Base-by-base conservation (phyloP, 2,797 vertebrate genomes). In the Argentina silus region DNA sequence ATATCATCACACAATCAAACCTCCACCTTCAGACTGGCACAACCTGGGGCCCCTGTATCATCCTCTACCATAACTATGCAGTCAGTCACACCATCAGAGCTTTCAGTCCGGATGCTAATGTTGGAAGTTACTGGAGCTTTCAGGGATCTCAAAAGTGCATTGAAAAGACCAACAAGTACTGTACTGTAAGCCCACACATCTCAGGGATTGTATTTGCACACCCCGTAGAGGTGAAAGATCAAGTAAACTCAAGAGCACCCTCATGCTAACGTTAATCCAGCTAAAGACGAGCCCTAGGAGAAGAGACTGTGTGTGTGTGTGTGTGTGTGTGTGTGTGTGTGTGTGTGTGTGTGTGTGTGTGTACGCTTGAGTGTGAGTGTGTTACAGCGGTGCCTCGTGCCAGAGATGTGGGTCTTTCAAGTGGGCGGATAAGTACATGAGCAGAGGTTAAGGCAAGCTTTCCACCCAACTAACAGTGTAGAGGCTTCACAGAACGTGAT, bases 1-100 rank as follows among this genome's bases (percentile, higher is more conserved):
- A 86, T 74, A 83, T 77, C 12, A 44, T 23, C 85, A 79, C 86
- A 90, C 75, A 78, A 88, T 88, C 84, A 83, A 86, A 88, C 67
- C 3, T 83, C 84, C 82, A 83, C 87, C 80, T 81, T 84, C 87
- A 84, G 81, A 83, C 87, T 82, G 85, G 70, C 70, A 74, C 74
- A 72, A 82, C 81, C 80, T 84, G 80, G 19, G 86, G 81, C 79
- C 80, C 73, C 67, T 47, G 75, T 67, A 67, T 77, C 56, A 5
- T 44, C 27, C 23, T 15, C 17, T 21, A 43, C 27, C 27, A 47
- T 50, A 10, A 63, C 56, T 21, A 8, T 9, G 36, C n/a, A 9
- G 3, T 15, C 12, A 53, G 51, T 45, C 27, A 69, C 27, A 36
- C 27, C 27, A 36, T 36, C 27, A 36, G 19, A 19, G 61, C 42